Percentiles rank a stretch among this genome's conserved stretches.
phyloP scores from a whole-genome alignment of 2,113 vertebrate species.

The Oxyruncus cristatus region DNA sequence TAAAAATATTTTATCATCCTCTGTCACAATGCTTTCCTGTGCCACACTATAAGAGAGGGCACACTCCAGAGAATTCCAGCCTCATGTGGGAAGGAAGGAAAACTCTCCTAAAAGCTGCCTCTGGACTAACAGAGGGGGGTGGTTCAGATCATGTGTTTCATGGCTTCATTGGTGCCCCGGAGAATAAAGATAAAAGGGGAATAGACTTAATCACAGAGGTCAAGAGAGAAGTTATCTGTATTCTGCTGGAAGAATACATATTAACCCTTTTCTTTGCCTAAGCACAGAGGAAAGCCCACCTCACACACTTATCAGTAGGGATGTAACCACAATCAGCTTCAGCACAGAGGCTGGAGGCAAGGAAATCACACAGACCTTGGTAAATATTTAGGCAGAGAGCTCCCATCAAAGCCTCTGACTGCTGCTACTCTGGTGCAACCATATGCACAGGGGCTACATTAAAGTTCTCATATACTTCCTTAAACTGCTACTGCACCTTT shows the following conservation, averaged over 20 bases:
- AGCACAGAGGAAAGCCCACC: background rate
- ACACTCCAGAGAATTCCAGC: background rate
- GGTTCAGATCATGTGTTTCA: background rate
- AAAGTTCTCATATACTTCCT: background rate
- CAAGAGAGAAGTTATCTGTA: background rate
- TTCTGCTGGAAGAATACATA: background rate
- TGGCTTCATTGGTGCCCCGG: background rate
- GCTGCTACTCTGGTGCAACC: background rate
- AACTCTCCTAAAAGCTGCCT: background rate
- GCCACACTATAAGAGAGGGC: background rate
- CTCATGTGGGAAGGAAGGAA: background rate
- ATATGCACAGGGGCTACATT: background rate
- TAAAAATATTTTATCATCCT: conserved; percentile 11
- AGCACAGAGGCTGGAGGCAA: background rate
- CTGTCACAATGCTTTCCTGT: background rate
- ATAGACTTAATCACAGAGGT: background rate
- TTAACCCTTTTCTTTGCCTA: background rate
- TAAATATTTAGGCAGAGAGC: background rate
- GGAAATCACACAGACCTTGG: background rate
- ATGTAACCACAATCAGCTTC: background rate
- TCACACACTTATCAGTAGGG: background rate
- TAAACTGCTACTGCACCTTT: background rate
- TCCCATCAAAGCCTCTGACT: background rate
- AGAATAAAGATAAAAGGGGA: background rate
- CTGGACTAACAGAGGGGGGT: background rate